Evolutionary conservation across 2,797 vertebrate species (phyloP).

Genomic region (Syngnathus acus): DNA sequence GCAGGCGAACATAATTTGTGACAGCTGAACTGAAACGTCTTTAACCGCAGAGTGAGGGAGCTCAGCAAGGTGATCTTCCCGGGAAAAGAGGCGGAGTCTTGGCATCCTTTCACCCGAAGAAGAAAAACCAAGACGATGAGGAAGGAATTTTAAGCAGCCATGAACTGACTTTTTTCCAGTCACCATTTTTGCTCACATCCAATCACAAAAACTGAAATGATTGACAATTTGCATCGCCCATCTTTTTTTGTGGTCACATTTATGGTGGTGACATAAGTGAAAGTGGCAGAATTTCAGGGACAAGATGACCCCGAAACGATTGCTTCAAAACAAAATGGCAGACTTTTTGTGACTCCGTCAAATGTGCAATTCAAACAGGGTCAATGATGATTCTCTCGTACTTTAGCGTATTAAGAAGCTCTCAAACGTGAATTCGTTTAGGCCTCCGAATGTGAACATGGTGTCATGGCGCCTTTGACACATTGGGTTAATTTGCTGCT

Average conservation of each 20-base stretch:
- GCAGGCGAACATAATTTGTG: constrained; percentile 89
- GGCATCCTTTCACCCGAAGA: not conserved
- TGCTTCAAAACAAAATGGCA: not conserved
- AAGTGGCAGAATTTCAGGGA: no score
- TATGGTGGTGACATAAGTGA: no score
- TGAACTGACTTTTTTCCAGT: not conserved
- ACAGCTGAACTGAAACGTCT: constrained; percentile 85
- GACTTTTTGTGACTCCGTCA: not conserved
- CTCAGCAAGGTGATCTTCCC: constrained; percentile 28
- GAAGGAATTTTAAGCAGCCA: not conserved
- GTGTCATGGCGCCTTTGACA: constrained; percentile 77
- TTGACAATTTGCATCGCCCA: no score
- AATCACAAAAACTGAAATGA: no score
- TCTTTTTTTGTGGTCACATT: no score
- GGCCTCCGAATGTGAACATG: constrained; percentile 51
- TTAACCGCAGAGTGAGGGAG: constrained; percentile 61
- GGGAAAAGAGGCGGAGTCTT: constrained; percentile 18
- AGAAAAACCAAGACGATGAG: not conserved
- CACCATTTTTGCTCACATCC: no score
- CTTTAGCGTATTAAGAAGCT: not conserved
- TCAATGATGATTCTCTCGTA: not conserved
- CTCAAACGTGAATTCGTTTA: not conserved
- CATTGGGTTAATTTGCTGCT: constrained; percentile 82
- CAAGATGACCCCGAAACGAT: not conserved
- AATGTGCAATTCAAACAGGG: no score